These are phyloP conservation scores for Actinostola sp. DNA, from an alignment of 92 coral and sea anemone species.

Conservation along the genomic window DNA sequence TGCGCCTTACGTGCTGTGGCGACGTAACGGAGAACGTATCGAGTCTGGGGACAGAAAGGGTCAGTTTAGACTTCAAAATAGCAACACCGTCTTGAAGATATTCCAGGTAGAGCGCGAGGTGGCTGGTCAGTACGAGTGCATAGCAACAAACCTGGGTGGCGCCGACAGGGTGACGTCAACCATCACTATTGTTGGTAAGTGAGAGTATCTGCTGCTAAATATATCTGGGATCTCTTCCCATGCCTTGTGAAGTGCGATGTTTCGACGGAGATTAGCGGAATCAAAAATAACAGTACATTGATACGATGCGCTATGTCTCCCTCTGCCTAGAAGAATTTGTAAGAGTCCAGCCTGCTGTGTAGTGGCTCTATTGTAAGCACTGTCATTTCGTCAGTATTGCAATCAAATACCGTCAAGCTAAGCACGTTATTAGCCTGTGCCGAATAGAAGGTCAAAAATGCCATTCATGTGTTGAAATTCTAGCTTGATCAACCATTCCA, in stretches of 20 bases:
- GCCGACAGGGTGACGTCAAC: conserved; percentile 64
- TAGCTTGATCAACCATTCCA: too few relatives aligned
- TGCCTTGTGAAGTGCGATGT: not conserved
- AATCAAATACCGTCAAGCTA: too few relatives aligned
- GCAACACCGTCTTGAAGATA: conserved; percentile 47
- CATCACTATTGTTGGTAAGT: conserved; percentile 66
- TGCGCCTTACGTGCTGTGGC: conserved; percentile 66
- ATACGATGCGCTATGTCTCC: too few relatives aligned
- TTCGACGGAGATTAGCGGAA: too few relatives aligned
- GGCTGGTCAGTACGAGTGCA: conserved; percentile 69
- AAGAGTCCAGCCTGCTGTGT: too few relatives aligned
- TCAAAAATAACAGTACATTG: too few relatives aligned
- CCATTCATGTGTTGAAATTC: too few relatives aligned
- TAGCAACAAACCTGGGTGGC: conserved; percentile 76
- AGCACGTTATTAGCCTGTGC: too few relatives aligned
- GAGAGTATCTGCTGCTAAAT: not conserved
- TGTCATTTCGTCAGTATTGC: too few relatives aligned
- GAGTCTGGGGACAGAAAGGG: conserved; percentile 44
- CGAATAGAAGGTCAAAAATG: too few relatives aligned
- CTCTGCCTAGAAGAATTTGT: too few relatives aligned
- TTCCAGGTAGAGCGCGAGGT: conserved; percentile 43
- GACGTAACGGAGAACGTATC: conserved; percentile 56
- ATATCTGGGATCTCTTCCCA: not conserved
- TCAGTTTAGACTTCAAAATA: conserved; percentile 27
- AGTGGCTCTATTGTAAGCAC: too few relatives aligned